phyloP scores from a whole-genome alignment of 2,888 invertebrate species.

The Drosophila vallismaia region DNA sequence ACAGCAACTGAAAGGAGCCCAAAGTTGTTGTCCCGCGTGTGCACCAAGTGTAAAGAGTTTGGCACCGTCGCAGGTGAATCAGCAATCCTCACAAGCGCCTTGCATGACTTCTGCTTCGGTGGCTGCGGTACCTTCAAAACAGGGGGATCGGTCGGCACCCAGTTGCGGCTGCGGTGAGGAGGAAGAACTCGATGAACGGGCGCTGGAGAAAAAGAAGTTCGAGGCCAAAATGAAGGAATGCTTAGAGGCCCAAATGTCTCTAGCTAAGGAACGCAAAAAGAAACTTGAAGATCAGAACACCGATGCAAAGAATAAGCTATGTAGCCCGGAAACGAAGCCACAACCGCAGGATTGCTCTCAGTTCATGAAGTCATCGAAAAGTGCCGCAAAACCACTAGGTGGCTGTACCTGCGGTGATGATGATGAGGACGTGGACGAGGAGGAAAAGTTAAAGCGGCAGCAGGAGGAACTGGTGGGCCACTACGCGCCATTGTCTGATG shows the following conservation, averaged over 20 bases:
- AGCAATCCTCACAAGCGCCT: not conserved
- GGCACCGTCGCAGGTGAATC: not conserved
- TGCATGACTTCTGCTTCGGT: not conserved
- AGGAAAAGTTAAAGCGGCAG: not conserved
- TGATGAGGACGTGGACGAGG: not conserved
- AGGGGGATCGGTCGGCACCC: not conserved
- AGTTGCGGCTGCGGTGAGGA: not conserved
- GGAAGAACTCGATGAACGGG: not conserved
- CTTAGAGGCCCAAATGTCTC: not conserved
- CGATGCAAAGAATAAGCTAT: not conserved
- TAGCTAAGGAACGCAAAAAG: not conserved
- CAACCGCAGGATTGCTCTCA: conserved; percentile 4
- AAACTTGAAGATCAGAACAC: not conserved
- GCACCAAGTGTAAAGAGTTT: not conserved
- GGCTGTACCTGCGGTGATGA: not conserved
- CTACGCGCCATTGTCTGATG: conserved; percentile 9
- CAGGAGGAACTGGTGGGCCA: not conserved
- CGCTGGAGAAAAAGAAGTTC: not conserved
- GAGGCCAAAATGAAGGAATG: not conserved
- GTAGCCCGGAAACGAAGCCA: not conserved
- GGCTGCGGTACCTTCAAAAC: not conserved
- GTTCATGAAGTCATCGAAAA: not conserved
- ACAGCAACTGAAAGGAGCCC: not conserved
- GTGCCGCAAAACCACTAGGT: not conserved
- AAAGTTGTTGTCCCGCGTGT: not conserved